phyloP scores from a whole-genome alignment of 2,888 invertebrate species.

The Cheilosia urbana region DNA sequence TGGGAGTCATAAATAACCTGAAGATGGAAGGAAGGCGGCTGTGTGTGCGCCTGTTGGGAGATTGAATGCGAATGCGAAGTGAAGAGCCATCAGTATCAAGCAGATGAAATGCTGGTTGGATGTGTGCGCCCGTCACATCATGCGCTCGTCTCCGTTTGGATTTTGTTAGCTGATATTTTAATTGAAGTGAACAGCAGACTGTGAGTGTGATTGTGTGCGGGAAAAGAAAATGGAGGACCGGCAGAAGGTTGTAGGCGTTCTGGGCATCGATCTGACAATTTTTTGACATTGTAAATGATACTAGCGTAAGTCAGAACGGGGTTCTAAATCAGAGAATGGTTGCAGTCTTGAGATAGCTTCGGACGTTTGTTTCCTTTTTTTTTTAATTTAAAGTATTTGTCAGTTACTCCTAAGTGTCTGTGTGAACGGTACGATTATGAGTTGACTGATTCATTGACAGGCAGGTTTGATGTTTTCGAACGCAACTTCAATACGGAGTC shows the following conservation, averaged over 20 bases:
- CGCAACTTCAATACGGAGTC: too few relatives aligned
- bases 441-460: too few relatives aligned
- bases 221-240: slow-evolving; percentile 27
- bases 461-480: too few relatives aligned
- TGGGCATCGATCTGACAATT: background rate
- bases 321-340: too few relatives aligned
- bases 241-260: background rate
- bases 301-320: too few relatives aligned
- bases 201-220: background rate
- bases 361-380: too few relatives aligned
- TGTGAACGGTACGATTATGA: too few relatives aligned
- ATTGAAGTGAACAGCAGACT: slow-evolving; percentile 13
- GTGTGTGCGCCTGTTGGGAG: slow-evolving; percentile 44
- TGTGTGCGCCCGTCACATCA: slow-evolving; percentile 41
- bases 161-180: slow-evolving; percentile 31
- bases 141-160: slow-evolving; percentile 50
- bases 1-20: slow-evolving; percentile 71
- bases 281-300: too few relatives aligned
- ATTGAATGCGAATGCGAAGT: slow-evolving; percentile 58
- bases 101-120: slow-evolving; percentile 35
- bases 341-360: too few relatives aligned
- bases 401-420: too few relatives aligned
- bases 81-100: slow-evolving; percentile 36
- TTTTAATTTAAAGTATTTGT: too few relatives aligned
- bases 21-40: slow-evolving; percentile 19